These are phyloP conservation scores for Tuberolachnus salignus DNA, from an alignment of 2,888 invertebrate species.

Conservation along the genomic window DNA sequence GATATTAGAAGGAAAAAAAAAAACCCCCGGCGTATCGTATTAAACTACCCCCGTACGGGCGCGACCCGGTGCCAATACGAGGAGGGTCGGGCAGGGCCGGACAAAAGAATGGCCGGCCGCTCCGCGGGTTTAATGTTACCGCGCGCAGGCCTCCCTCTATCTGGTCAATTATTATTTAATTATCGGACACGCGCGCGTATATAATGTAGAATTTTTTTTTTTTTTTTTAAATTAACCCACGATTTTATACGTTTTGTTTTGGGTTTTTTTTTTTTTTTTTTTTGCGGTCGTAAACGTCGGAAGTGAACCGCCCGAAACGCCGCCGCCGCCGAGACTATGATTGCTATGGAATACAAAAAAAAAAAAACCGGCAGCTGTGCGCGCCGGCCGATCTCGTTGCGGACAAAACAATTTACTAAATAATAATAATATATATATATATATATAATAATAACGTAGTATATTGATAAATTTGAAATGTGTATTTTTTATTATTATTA, in stretches of 20 bases:
- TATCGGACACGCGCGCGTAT: not conserved
- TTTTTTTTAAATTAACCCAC: slow-evolving; percentile 40
- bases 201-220: not conserved
- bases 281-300: slow-evolving; percentile 55
- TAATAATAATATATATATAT: slow-evolving; percentile 40
- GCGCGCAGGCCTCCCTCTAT: slow-evolving; percentile 17
- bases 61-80: too few relatives aligned
- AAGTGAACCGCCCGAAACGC: slow-evolving; percentile 44
- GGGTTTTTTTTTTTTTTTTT: slow-evolving; percentile 26
- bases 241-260: slow-evolving; percentile 20
- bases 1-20: slow-evolving; percentile 9
- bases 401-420: slow-evolving; percentile 54
- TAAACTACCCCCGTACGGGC: too few relatives aligned
- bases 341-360: too few relatives aligned
- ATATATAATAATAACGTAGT: too few relatives aligned
- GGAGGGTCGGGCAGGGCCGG: slow-evolving; percentile 15
- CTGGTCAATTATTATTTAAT: slow-evolving; percentile 56
- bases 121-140: not conserved
- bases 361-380: slow-evolving; percentile 45
- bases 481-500: too few relatives aligned
- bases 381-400: slow-evolving; percentile 27
- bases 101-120: slow-evolving; percentile 43
- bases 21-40: not conserved
- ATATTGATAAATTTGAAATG: too few relatives aligned
- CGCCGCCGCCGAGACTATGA: too few relatives aligned